phyloP scores from a whole-genome alignment of 2,797 vertebrate species.

The Botia almorhae region DNA sequence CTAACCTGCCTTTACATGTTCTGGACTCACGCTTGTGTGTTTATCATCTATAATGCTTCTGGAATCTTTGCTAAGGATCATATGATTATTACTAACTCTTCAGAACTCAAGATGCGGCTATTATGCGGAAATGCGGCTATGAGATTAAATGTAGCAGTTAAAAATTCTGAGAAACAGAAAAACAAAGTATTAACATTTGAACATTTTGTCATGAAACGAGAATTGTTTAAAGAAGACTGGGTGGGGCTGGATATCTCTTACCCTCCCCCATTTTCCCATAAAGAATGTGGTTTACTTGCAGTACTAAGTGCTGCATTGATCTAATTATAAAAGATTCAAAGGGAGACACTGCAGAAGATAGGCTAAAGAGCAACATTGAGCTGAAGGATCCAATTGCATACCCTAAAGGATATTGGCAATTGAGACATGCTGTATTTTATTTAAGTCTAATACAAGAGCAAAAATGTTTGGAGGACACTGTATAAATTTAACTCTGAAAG shows the following conservation, averaged over 20 bases:
- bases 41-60: constrained; percentile 22
- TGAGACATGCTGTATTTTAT: not conserved
- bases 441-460: not conserved
- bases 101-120: not conserved
- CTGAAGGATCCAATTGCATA: not conserved
- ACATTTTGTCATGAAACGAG: not conserved
- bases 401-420: not conserved
- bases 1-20: constrained; percentile 70
- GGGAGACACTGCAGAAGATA: not conserved
- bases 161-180: not conserved
- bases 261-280: constrained; percentile 60
- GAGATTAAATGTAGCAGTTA: not conserved
- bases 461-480: too few species aligned
- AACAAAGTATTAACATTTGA: not conserved
- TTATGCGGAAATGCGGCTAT: not conserved
- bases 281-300: constrained; percentile 67
- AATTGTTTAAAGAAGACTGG: not conserved
- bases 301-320: constrained; percentile 71
- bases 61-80: not conserved
- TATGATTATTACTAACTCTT: not conserved
- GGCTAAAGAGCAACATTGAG: not conserved
- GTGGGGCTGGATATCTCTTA: constrained; percentile 20
- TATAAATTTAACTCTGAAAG: too few species aligned
- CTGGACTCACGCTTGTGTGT: constrained; percentile 55
- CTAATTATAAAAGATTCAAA: constrained; percentile 59